Percentiles rank a stretch among this genome's conserved stretches.
phyloP scores from a whole-genome alignment of 2,113 vertebrate genomes.

The Sus scrofa region DNA sequence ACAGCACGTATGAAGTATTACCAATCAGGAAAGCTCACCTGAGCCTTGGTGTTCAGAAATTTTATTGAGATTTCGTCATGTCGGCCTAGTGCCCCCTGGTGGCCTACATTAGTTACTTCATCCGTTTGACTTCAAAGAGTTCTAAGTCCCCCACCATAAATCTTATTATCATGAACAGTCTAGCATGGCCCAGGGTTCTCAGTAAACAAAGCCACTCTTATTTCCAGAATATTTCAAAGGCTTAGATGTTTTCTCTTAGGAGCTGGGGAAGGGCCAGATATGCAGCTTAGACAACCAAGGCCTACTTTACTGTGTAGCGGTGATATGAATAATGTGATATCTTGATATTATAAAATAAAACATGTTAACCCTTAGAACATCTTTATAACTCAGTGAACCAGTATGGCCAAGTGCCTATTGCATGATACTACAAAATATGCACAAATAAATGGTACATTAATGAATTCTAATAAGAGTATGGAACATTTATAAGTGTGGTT shows the following conservation, averaged over 20 bases:
- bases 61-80: not conserved
- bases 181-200: not conserved
- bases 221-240: not conserved
- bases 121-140: slow-evolving; percentile 19
- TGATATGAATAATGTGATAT: not conserved
- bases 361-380: not conserved
- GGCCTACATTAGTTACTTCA: not conserved
- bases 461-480: slow-evolving; percentile 24
- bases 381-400: not conserved
- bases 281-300: not conserved
- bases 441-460: not conserved
- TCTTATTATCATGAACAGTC: not conserved
- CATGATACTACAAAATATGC: not conserved
- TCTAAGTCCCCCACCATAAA: not conserved
- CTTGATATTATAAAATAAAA: slow-evolving; percentile 23
- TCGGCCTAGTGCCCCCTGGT: not conserved
- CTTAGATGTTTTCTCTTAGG: not conserved
- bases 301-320: not conserved
- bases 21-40: not conserved
- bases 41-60: not conserved
- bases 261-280: not conserved
- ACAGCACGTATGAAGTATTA: not conserved
- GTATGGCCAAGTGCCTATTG: not conserved
- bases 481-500: not conserved
- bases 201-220: not conserved